These are phyloP conservation scores for Columba janthina DNA, from an alignment of 2,113 vertebrate species.

Conservation along the genomic window DNA sequence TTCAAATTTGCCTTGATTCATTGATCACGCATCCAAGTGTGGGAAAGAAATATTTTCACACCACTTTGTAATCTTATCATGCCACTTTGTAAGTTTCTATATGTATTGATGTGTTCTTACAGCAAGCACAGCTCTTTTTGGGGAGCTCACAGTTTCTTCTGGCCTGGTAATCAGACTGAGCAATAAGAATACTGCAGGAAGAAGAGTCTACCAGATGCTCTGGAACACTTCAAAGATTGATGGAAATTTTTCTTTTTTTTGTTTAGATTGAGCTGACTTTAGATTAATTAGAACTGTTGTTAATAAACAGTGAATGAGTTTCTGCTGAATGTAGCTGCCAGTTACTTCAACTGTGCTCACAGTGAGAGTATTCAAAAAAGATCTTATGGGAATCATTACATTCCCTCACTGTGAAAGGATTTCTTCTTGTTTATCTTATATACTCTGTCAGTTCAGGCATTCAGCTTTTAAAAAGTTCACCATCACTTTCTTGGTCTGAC, in stretches of 20 bases:
- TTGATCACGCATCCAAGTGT: neutral
- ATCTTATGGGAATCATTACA: neutral
- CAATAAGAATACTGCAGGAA: neutral
- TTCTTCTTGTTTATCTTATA: neutral
- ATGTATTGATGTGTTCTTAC: neutral
- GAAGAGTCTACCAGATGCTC: neutral
- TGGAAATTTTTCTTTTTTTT: neutral
- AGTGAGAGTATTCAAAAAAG: neutral
- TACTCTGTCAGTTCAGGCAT: neutral
- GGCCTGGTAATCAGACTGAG: neutral
- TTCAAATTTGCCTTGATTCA: neutral
- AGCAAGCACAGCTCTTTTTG: neutral
- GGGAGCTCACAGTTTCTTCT: neutral
- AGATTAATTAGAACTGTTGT: conserved; percentile 1
- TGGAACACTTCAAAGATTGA: neutral
- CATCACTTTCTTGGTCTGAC: neutral
- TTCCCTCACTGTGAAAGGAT: neutral
- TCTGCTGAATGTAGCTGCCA: neutral
- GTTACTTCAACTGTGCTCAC: neutral
- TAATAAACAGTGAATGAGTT: conserved; percentile 14
- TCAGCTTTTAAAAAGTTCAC: neutral
- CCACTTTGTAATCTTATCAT: neutral
- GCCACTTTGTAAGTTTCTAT: neutral
- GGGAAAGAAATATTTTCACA: neutral
- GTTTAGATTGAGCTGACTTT: neutral